Evolutionary conservation across 2,888 invertebrate species (phyloP), one percentile per base, ranked within the genome.

Genomic region (Hirtodrosophila cameraria): DNA sequence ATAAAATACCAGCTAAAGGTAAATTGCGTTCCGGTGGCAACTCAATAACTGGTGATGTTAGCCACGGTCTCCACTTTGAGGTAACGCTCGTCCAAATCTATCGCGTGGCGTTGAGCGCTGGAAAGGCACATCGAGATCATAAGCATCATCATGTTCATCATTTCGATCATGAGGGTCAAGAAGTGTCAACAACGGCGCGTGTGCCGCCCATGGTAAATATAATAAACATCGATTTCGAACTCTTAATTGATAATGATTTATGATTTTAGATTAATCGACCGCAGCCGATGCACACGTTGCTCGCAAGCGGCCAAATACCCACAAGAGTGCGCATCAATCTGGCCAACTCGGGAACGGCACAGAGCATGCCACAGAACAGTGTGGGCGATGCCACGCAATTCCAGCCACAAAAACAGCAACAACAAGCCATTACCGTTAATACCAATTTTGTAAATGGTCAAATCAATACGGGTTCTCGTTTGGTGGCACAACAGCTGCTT

Each of bases 101-200:
- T 91, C 94, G 93, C 59, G 95, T 96, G 0, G 96, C 96, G 0
- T 88, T 96, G 58, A 95, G 95, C 2, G 96, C 96, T 1, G 96
- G 96, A 0, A 96, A 96, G 90, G 96, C 96, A 0, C 96, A 96
- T 91, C 94, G 94, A 70, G 96, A 96, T 86, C 96, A 96, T 90
- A 96, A 96, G 86, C 96, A 96, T 86, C 96, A 96, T 88, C 96
- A 96, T 90, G 96, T 94, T 0, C 96, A 96, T 88, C 95, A 95
- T 81, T 95, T 94, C 86, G 94, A 94, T 80, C 95, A 95, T 86
- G 94, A 95, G 67, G 95, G 95, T 0, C 93, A 93, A 7, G 92
- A 93, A 2, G 90, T 94, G 6, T 93, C 94, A 35, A 92, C 93
- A 0, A 92, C 92, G 1, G 92, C 92, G 0, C 91, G 92, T 0